Evolutionary conservation across 1,140 invertebrate species (phyloP), one percentile per base, ranked within the genome.

Genomic region (Orius laevigatus): DNA sequence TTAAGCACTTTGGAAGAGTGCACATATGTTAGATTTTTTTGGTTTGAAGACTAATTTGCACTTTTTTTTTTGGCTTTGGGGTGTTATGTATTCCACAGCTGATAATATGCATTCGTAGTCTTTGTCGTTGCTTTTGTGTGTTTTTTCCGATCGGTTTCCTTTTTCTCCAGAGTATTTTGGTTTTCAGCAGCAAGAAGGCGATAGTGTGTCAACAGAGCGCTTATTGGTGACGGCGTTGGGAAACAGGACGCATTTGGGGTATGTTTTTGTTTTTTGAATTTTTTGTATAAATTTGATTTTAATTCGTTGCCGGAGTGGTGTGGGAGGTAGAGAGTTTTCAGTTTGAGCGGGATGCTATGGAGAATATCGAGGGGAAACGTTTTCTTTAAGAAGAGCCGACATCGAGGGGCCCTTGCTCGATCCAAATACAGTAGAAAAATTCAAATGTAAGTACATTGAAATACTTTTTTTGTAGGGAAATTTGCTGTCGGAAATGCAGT

Each of bases 331-430:
- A 75, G 90, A 47, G 78, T 98, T 40, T 88, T 90, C 11, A 84
- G 81, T 11, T 98, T 98, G 69, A 94, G 98, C 63, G 73, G 92
- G 46, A 92, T 98, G 83, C 61, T 98, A 52, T 98, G 93, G 93
- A 75, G 93, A 56, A 92, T 93, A 18, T 96, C 91, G 36, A 75
- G 92, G 57, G 93, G 83, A 41, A 86, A 86, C 62, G 81, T 86
- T 14, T 97, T 97, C 63, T 65, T 98, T n/a, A 6, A 74, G 88
- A 41, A 83, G 89, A 57, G 81, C 86, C n/a, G 85, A 89, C 56
- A 75, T 92, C 41, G 83, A 88, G 41, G 74, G 78, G 43, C 78
- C 87, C 0, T 62, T 98, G 1, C 90, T 93, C 63, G 93, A 97
- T 68, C 88, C 90, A 4, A 71, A 76, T 12, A 86, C 87, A 46